Evolutionary conservation across 2,113 vertebrate species (phyloP).

Genomic region (Ctenomys sociabilis): DNA sequence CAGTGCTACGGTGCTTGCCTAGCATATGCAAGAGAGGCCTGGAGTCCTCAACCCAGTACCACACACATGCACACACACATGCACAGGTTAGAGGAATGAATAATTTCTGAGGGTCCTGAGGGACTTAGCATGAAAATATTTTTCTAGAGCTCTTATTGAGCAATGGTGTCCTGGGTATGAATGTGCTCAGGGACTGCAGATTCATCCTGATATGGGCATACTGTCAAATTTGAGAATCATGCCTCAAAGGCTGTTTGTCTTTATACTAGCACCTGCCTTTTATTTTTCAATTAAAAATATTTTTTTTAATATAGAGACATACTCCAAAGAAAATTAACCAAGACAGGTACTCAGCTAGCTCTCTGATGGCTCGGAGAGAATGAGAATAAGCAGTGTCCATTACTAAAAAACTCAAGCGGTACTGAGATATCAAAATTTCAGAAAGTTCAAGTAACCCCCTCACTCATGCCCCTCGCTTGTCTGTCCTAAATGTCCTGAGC

Average conservation of each 20-base stretch:
- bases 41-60: background rate
- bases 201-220: background rate
- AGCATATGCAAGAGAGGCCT: background rate
- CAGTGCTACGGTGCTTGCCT: background rate
- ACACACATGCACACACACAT: background rate
- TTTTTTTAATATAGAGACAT: background rate
- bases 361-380: constrained; percentile 23
- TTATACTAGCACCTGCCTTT: background rate
- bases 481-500: background rate
- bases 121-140: background rate
- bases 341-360: background rate
- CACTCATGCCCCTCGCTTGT: background rate
- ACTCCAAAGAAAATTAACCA: constrained; percentile 22
- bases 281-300: constrained; percentile 34
- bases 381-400: background rate
- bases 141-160: background rate
- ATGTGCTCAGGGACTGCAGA: background rate
- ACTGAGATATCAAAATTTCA: background rate
- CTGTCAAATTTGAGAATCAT: background rate
- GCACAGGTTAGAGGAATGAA: background rate
- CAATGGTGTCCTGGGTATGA: background rate
- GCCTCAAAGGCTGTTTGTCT: background rate
- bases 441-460: background rate
- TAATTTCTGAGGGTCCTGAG: background rate
- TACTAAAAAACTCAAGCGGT: background rate